These are phyloP conservation scores for Trachelus iudaicus DNA, from an alignment of 2,888 invertebrate genomes.

Conservation along the genomic window DNA sequence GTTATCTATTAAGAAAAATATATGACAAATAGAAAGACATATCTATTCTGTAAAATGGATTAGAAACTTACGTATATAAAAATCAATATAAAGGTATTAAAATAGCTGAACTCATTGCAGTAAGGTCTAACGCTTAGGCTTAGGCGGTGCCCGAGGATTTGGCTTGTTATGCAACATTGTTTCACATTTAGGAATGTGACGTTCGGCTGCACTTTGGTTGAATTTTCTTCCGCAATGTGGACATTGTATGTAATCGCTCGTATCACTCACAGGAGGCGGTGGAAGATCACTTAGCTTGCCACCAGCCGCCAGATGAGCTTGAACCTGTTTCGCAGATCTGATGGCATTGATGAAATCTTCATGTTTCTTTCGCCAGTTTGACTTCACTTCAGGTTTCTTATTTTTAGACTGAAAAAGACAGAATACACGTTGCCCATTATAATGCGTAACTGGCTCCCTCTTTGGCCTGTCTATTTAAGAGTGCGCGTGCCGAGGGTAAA, in stretches of 20 bases:
- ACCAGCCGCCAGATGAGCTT: conserved; percentile 83
- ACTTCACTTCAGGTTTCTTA: conserved; percentile 53
- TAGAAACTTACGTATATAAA: neutral
- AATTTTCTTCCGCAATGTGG: conserved; percentile 90
- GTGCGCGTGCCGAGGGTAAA: neutral
- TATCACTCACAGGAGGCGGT: conserved; percentile 89
- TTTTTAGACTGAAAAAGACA: conserved; percentile 39
- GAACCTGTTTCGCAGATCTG: conserved; percentile 87
- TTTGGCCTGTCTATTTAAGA: neutral
- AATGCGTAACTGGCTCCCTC: neutral
- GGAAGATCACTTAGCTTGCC: conserved; percentile 89
- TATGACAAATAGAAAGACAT: neutral
- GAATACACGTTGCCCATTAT: neutral
- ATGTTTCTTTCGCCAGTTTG: conserved; percentile 92
- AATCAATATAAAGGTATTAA: neutral
- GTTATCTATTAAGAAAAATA: neutral
- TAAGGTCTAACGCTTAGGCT: conserved; percentile 38
- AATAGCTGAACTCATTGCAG: neutral
- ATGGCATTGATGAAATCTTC: conserved; percentile 93
- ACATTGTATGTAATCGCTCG: conserved; percentile 90
- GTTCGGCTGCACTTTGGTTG: conserved; percentile 84
- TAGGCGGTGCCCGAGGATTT: conserved; percentile 60
- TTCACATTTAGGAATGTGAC: conserved; percentile 94
- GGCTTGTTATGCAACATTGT: conserved; percentile 84
- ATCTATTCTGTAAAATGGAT: neutral